Percentiles rank a stretch among this genome's conserved stretches.
Conservation (phyloP, 2,113 vertebrate genomes). For the Trichechus manatus region DNA sequence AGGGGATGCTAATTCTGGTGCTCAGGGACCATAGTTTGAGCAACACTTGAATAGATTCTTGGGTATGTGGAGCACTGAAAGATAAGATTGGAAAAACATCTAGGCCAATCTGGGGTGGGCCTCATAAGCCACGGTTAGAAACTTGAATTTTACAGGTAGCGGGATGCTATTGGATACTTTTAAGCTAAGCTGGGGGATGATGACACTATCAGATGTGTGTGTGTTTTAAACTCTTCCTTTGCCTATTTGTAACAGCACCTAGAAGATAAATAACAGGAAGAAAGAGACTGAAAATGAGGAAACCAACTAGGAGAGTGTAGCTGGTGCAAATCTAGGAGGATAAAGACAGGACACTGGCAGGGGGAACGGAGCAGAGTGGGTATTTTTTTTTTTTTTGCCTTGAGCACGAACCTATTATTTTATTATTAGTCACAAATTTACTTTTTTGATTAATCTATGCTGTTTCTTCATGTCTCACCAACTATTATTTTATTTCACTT, state of each 20-base stretch:
- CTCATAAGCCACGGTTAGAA: background rate
- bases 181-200: background rate
- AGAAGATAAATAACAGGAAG: background rate
- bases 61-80: background rate
- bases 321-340: background rate
- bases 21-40: background rate
- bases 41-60: background rate
- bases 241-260: background rate
- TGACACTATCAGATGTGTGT: background rate
- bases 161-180: background rate
- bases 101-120: background rate
- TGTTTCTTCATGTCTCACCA: background rate
- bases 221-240: background rate
- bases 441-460: background rate
- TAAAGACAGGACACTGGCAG: background rate
- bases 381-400: too few relatives aligned
- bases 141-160: background rate
- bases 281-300: background rate
- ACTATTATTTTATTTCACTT: background rate
- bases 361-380: background rate
- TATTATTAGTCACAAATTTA: background rate
- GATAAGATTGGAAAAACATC: background rate
- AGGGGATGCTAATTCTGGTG: background rate
- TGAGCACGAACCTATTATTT: background rate
- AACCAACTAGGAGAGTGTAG: background rate